A percentile compares a stretch with the other conserved stretches of the same genome.
phyloP scores from a whole-genome alignment of 2,797 vertebrate genomes.

The Telmatherina bonti region DNA sequence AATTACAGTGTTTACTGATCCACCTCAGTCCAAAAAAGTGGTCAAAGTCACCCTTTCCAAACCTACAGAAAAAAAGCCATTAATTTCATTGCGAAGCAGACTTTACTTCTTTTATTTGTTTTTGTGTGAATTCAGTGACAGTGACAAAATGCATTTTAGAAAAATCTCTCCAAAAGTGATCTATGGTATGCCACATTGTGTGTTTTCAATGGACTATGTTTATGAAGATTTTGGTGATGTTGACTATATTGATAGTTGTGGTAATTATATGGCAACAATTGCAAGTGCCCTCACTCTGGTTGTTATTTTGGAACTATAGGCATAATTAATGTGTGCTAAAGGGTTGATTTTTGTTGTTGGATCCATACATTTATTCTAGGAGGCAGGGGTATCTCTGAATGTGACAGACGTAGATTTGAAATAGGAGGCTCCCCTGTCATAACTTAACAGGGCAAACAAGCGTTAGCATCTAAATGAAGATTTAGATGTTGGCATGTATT shows the following conservation, averaged over 20 bases:
- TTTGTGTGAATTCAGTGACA: constrained; percentile 54
- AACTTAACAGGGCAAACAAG: constrained; percentile 50
- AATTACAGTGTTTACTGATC: constrained; percentile 79
- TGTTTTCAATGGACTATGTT: constrained; percentile 76
- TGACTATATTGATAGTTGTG: constrained; percentile 81
- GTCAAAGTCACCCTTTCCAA: constrained; percentile 52
- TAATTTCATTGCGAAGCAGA: constrained; percentile 60
- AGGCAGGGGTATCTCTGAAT: constrained; percentile 77
- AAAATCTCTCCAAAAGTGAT: constrained; percentile 70
- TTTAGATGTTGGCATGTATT: constrained; percentile 59
- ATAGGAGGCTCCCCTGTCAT: constrained; percentile 44
- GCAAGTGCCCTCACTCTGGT: constrained; percentile 83
- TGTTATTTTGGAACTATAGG: constrained; percentile 79
- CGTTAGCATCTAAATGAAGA: constrained; percentile 44
- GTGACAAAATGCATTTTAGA: constrained; percentile 58
- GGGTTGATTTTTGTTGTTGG: constrained; percentile 74
- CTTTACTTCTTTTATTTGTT: constrained; percentile 44
- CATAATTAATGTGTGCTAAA: constrained; percentile 75
- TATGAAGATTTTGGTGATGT: constrained; percentile 80
- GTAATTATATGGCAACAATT: constrained; percentile 81
- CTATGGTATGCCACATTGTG: constrained; percentile 80
- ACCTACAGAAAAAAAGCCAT: constrained; percentile 66
- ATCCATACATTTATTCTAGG: constrained; percentile 73
- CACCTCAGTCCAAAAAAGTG: constrained; percentile 69
- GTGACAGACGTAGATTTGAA: constrained; percentile 74